Conservation (phyloP, 2,888 invertebrate genomes). For the Lochmaea crataegi region DNA sequence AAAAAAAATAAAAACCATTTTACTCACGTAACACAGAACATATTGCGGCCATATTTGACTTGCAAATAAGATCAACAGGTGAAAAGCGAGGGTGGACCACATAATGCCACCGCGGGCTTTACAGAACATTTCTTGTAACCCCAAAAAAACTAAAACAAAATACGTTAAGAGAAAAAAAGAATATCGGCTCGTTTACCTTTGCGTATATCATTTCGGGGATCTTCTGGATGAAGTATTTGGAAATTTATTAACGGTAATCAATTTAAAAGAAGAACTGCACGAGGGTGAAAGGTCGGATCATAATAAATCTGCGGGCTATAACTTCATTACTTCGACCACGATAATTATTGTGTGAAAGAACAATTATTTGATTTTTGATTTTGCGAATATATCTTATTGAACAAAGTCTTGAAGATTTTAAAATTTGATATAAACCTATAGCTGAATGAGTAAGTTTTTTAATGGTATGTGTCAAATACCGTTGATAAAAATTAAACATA, state of each 20-base stretch:
- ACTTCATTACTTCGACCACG: conserved; percentile 31
- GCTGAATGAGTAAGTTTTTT: too few relatives aligned
- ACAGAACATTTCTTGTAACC: conserved; percentile 42
- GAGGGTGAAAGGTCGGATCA: conserved; percentile 42
- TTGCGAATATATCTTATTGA: neutral
- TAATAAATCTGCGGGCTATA: conserved; percentile 42
- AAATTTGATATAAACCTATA: too few relatives aligned
- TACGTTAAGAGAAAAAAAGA: conserved; percentile 12
- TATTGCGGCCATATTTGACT: conserved; percentile 54
- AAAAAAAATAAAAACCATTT: conserved; percentile 32
- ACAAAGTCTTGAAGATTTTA: too few relatives aligned
- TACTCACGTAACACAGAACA: conserved; percentile 47
- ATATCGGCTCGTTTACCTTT: conserved; percentile 38
- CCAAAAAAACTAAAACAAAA: conserved; percentile 38
- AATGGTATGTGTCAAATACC: too few relatives aligned
- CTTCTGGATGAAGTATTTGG: conserved; percentile 47
- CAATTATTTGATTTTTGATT: neutral
- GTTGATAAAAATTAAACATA: too few relatives aligned
- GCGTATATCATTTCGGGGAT: conserved; percentile 47
- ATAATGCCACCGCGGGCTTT: conserved; percentile 51
- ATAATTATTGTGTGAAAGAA: conserved; percentile 23
- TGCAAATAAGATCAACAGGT: conserved; percentile 59
- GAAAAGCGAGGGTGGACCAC: conserved; percentile 60
- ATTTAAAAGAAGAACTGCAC: conserved; percentile 44
- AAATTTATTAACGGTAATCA: conserved; percentile 50